Percentiles rank a stretch among this genome's conserved stretches.
Conservation (phyloP, 2,113 vertebrate species). For the Empidonax traillii region DNA sequence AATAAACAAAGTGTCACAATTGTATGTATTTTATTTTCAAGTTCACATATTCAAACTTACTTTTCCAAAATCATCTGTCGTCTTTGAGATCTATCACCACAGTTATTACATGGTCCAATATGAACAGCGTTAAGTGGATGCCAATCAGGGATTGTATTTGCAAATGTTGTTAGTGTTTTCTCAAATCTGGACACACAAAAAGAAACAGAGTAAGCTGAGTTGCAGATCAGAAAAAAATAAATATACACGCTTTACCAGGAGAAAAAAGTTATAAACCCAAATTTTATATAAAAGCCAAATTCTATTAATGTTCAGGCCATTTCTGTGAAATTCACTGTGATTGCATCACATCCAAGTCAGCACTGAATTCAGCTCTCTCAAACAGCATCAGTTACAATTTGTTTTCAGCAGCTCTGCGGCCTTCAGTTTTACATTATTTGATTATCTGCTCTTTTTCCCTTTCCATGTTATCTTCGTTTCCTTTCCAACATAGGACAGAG, state of each 20-base stretch:
- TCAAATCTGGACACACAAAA: constrained; percentile 54
- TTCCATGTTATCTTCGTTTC: background rate
- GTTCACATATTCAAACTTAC: constrained; percentile 71
- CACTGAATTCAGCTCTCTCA: background rate
- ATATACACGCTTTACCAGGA: background rate
- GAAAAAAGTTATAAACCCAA: background rate
- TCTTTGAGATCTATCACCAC: constrained; percentile 78
- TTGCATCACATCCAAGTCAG: background rate
- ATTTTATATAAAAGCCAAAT: background rate
- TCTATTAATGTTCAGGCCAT: background rate
- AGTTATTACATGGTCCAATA: constrained; percentile 79
- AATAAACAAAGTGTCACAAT: background rate
- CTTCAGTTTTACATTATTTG: background rate
- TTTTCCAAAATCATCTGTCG: constrained; percentile 83
- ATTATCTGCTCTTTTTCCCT: background rate
- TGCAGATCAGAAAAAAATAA: background rate
- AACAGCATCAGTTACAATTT: background rate
- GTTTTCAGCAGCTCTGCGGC: background rate
- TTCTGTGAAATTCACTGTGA: background rate
- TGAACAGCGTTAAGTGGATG: constrained; percentile 84
- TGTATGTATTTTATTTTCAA: background rate
- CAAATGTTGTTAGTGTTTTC: constrained; percentile 85
- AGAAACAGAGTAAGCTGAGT: background rate
- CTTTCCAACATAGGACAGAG: background rate
- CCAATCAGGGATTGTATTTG: constrained; percentile 83